Evolutionary conservation across 2,797 vertebrate species (phyloP).

Genomic region (Limnodromus scolopaceus): DNA sequence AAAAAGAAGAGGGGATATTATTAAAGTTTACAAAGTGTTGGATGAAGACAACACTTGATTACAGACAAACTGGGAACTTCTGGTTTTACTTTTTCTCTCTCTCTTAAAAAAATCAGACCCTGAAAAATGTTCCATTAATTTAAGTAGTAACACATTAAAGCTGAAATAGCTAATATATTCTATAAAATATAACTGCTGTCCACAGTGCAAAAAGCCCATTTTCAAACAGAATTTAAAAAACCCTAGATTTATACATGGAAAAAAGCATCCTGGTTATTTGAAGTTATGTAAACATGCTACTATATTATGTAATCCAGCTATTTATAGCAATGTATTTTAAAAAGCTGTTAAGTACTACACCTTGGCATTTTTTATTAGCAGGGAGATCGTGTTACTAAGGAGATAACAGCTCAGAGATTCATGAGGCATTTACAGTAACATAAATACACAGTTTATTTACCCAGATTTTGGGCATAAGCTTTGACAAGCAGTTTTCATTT

Average conservation of each 20-base stretch:
- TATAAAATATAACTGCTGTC: background rate
- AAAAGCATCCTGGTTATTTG: background rate
- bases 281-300: constrained; percentile 15
- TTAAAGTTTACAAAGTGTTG: background rate
- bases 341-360: background rate
- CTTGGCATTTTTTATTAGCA: background rate
- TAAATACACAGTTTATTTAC: background rate
- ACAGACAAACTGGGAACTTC: background rate
- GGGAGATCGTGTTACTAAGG: background rate
- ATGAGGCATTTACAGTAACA: background rate
- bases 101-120: background rate
- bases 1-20: background rate
- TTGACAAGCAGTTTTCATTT: background rate
- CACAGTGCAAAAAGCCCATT: background rate
- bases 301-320: constrained; percentile 24
- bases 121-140: background rate
- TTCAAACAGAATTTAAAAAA: background rate
- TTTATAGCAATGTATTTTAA: background rate
- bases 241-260: background rate
- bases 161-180: background rate
- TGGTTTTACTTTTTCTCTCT: background rate
- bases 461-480: background rate
- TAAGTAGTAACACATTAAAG: background rate
- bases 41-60: background rate
- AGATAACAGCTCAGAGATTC: background rate